Percentiles rank a stretch among this genome's conserved stretches.
Evolutionary conservation across 2,113 vertebrate genomes (phyloP).

Genomic region (Acrocephalus kingi): DNA sequence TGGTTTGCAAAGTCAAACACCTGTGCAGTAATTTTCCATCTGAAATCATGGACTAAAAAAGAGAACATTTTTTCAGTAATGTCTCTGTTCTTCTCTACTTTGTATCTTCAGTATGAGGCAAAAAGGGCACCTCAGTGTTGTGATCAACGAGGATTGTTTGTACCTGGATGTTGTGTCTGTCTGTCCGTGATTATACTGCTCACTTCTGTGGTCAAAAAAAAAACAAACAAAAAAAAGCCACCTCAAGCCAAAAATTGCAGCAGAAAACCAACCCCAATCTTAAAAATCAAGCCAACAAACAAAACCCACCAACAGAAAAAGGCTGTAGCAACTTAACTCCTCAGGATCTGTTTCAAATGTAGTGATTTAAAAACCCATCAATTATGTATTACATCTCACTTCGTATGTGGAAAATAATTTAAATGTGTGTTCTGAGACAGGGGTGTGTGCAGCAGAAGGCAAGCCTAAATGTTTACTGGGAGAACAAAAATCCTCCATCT

Average conservation of each 20-base stretch:
- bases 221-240: neutral
- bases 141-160: neutral
- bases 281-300: neutral
- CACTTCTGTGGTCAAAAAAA: conserved; percentile 31
- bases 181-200: conserved; percentile 2
- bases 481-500: conserved; percentile 70
- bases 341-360: conserved; percentile 35
- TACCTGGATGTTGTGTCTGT: neutral
- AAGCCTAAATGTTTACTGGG: conserved; percentile 71
- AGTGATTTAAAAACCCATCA: conserved; percentile 54
- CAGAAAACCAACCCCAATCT: neutral
- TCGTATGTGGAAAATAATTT: conserved; percentile 55
- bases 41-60: conserved; percentile 31
- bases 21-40: conserved; percentile 53
- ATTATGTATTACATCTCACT: conserved; percentile 60
- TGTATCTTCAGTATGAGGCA: conserved; percentile 27
- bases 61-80: conserved; percentile 21
- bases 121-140: neutral
- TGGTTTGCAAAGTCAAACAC: conserved; percentile 33
- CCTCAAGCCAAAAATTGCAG: neutral
- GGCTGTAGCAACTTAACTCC: conserved; percentile 16
- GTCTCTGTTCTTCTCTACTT: conserved; percentile 32
- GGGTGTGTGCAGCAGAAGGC: conserved; percentile 51
- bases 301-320: neutral
- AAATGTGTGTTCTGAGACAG: conserved; percentile 52